Conservation (phyloP, 2,113 vertebrate species). For the Syngnathoides biaculeatus region DNA sequence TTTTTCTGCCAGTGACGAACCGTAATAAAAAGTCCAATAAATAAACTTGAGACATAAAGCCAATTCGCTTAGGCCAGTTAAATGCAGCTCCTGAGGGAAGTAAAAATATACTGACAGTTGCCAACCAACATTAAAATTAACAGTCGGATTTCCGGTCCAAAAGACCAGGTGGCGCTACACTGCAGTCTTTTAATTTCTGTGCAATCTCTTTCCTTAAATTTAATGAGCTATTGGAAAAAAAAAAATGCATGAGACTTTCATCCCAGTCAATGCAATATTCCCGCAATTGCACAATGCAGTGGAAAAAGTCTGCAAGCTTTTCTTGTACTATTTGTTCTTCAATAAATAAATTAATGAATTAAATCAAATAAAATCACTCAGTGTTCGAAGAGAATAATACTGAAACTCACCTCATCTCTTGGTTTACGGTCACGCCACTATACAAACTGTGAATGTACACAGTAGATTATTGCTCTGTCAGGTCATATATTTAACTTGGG, state of each 20-base stretch:
- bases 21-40: constrained; percentile 15
- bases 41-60: constrained; percentile 15
- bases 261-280: constrained; percentile 32
- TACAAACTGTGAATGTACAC: constrained; percentile 9
- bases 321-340: constrained; percentile 31
- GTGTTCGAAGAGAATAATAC: constrained; percentile 43
- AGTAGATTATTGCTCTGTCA: constrained; percentile 20
- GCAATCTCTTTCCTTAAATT: constrained; percentile 33
- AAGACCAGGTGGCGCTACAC: constrained; percentile 2
- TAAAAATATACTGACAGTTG: constrained; percentile 22
- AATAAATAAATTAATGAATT: no score
- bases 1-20: constrained; percentile 21
- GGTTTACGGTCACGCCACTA: constrained; percentile 13
- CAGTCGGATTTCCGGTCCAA: constrained; percentile 16
- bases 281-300: constrained; percentile 42
- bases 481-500: constrained; percentile 6
- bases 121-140: constrained; percentile 31
- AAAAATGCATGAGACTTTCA: constrained; percentile 24
- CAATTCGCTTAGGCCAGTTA: constrained; percentile 20
- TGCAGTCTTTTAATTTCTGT: not conserved
- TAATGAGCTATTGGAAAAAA: not conserved
- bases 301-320: constrained; percentile 60
- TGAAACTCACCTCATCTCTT: constrained; percentile 38
- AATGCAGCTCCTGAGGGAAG: not conserved
- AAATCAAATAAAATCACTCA: not conserved